Evolutionary conservation across 2,113 vertebrate species (phyloP), one percentile per base, ranked within the genome.

Genomic region (Pica pica): DNA sequence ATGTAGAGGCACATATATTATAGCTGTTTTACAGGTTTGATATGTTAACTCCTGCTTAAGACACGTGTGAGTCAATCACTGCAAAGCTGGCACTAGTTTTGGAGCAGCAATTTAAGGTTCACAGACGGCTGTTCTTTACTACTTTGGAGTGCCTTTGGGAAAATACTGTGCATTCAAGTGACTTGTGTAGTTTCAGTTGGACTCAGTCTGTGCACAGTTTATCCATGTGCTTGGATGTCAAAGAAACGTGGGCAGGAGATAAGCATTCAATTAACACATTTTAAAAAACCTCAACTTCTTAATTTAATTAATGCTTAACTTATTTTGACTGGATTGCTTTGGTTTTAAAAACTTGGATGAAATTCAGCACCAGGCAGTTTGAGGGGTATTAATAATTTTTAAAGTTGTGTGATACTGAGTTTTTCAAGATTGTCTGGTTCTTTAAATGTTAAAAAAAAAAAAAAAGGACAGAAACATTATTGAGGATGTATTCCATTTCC

Each of bases 401-500:
- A 75, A 83, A 75, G 70, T 75, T 85, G 28, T 56, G 27, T 42
- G 55, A 52, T 42, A 30, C 6, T 55, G 55, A 70, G 55, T 20
- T 79, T 92, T 95, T 93, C 64, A 80, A 92, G 59, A 94, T 87
- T 82, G 27, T 60, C 68, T 94, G 47, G 57, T 93, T 95, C 92
- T 96, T 86, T 96, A 97, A 96, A 87, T 79, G 31, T 27, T 71
- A 55, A 33, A 52, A 27, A 41, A 13, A 27, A 41, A 13, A 37
- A 42, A 39, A 95, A 94, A 89, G 57, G 86, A 89, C 56, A 95
- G 96, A 87, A 97, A 87, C 60, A 92, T 94, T 90, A 90, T 67
- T 97, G 95, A 94, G 89, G 90, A 93, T 95, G 83, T 84, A 95
- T 94, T 97, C 82, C 7, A 21, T 96, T 98, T 97, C 95, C 80